Evolutionary conservation across 2,888 invertebrate genomes (phyloP), one percentile per base, ranked within the genome.

Genomic region (Trichacis sp.): DNA sequence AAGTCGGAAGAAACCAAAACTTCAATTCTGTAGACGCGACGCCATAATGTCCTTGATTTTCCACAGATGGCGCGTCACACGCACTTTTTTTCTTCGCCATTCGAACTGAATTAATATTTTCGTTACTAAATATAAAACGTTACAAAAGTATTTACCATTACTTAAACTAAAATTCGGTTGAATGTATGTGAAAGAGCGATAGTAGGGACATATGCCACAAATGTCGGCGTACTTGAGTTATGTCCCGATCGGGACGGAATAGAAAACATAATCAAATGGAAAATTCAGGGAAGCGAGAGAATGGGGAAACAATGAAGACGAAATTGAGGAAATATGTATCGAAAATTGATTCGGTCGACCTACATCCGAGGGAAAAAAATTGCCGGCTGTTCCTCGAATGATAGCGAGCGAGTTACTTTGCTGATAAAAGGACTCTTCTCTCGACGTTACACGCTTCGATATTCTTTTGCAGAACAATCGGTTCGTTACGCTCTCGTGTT

Each of bases 401-500:
- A 55, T 54, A 49, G 51, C 56, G 59, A 64, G 53, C 51, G 18
- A 55, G 55, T 68, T 55, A 68, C 62, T 70, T 65, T 63, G 46
- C 49, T 43, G 49, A 61, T 50, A 66, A 46, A 59, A 55, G 64
- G 51, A 56, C 50, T 63, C 63, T 63, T 59, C 50, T 49, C 47
- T 60, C 30, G 36, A 40, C 33, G 54, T 61, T 65, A 61, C 58
- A 57, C 61, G 61, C 61, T 65, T 43, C 33, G 38, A 24, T 54
- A 54, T 61, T 42, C 57, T 61, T 61, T 57, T 53, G 57, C 45
- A 54, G 68, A 61, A 68, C 63, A 70, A 71, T 71, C 68, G 69
- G 58, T 57, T 71, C 71, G 71, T 69, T 71, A 71, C 67, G 53
- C 52, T 58, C 59, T 57, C 55, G 42, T 54, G 48, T 40, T 29